A percentile compares a stretch with the other conserved stretches of the same genome.
phyloP scores from a whole-genome alignment of 1,140 invertebrate species.

The Coptotermes formosanus region DNA sequence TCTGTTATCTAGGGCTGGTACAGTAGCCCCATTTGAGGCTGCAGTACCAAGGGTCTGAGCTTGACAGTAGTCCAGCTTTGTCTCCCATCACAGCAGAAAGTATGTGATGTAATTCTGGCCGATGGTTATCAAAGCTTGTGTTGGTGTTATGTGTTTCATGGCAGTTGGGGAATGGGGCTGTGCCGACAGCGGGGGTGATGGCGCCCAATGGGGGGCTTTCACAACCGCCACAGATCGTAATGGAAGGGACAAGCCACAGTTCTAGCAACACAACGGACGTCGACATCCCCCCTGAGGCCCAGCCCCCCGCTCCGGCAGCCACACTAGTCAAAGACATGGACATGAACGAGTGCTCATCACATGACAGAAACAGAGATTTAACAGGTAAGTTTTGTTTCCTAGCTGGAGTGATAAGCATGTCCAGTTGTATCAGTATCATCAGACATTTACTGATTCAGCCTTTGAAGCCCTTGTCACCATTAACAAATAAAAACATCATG shows the following conservation, averaged over 20 bases:
- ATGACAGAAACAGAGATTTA: constrained; percentile 24
- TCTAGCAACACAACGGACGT: constrained; percentile 46
- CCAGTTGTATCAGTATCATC: too few species aligned
- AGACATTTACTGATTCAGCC: too few species aligned
- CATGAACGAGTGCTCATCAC: constrained; percentile 26
- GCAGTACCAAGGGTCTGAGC: too few species aligned
- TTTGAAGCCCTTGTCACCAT: too few species aligned
- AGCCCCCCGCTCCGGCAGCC: constrained; percentile 53
- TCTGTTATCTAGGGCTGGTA: too few species aligned
- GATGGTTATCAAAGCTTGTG: constrained; percentile 11
- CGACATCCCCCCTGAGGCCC: constrained; percentile 50
- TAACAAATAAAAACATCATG: too few species aligned
- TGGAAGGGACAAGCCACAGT: constrained; percentile 23
- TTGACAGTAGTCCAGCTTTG: too few species aligned
- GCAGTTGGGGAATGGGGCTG: constrained; percentile 26
- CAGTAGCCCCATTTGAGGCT: too few species aligned
- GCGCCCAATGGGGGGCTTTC: constrained; percentile 19
- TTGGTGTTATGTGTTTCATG: constrained; percentile 16
- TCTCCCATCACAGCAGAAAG: too few species aligned
- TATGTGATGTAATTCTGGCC: not conserved
- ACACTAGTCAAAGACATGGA: constrained; percentile 48
- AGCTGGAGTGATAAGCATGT: too few species aligned
- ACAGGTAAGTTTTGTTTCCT: not conserved
- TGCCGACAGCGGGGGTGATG: constrained; percentile 26
- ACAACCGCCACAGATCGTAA: constrained; percentile 29